Conservation (phyloP, 2,888 invertebrate genomes). For the Oithona nana region DNA sequence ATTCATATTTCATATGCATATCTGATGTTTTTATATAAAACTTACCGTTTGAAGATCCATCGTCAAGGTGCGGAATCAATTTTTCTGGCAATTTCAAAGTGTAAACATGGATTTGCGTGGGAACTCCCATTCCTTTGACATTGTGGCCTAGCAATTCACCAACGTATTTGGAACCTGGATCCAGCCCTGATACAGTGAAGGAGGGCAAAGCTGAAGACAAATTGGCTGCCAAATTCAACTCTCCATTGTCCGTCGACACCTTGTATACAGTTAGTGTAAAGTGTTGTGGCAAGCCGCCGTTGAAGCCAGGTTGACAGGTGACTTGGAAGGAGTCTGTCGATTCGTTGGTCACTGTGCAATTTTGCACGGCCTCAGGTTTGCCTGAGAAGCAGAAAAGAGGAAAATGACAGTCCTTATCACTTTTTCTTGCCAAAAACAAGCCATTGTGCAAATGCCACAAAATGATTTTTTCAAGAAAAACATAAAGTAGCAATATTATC, state of each 20-base stretch:
- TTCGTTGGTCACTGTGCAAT: constrained; percentile 11
- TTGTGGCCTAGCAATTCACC: constrained; percentile 1
- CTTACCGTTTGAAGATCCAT: not conserved
- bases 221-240: constrained; percentile 4
- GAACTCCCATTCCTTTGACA: constrained; percentile 13
- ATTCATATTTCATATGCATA: too few relatives aligned
- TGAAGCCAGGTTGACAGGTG: constrained; percentile 10
- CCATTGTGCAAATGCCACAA: too few relatives aligned
- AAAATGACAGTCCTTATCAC: too few relatives aligned
- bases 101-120: constrained; percentile 5
- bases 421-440: too few relatives aligned
- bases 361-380: constrained; percentile 27
- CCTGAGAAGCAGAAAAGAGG: too few relatives aligned
- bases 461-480: too few relatives aligned
- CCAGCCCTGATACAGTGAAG: constrained; percentile 4
- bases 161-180: constrained; percentile 1
- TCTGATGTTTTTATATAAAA: not conserved
- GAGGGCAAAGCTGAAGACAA: constrained; percentile 1
- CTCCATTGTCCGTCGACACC: not conserved
- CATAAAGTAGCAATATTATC: too few relatives aligned
- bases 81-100: constrained; percentile 11
- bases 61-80: constrained; percentile 6
- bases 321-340: constrained; percentile 14
- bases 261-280: constrained; percentile 12
- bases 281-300: constrained; percentile 16